Conservation (phyloP, 2,113 vertebrate genomes). For the Gymnogyps californianus region DNA sequence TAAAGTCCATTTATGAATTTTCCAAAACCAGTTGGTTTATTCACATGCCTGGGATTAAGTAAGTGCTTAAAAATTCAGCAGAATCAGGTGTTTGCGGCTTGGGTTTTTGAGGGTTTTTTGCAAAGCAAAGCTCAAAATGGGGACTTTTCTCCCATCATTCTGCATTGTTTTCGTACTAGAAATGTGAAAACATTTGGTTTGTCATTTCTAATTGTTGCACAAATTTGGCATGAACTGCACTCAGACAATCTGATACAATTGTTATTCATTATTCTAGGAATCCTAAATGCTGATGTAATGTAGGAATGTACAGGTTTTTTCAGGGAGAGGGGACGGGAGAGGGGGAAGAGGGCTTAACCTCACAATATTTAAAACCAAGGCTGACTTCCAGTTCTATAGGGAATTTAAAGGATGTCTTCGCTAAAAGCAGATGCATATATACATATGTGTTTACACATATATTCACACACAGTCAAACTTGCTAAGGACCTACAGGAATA, state of each 20-base stretch:
- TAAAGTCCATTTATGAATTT: background rate
- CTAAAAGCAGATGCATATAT: background rate
- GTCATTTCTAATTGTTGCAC: constrained; percentile 9
- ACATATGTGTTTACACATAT: background rate
- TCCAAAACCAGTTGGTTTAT: background rate
- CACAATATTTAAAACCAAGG: background rate
- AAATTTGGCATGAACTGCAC: background rate
- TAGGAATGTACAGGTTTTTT: background rate
- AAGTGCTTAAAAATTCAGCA: background rate
- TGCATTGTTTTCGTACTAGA: background rate
- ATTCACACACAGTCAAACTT: background rate
- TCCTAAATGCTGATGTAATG: constrained; percentile 31
- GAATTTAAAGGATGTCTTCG: background rate
- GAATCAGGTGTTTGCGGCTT: background rate
- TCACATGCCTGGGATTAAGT: background rate
- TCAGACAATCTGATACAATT: constrained; percentile 4
- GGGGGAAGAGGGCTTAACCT: background rate
- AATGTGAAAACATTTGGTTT: constrained; percentile 55
- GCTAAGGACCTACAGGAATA: background rate
- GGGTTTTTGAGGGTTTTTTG: background rate
- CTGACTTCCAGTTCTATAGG: background rate
- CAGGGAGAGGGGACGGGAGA: background rate
- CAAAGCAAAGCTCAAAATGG: background rate
- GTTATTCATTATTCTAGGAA: constrained; percentile 25
- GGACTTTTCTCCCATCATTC: background rate